Evolutionary conservation across 1,140 invertebrate species (phyloP).

Genomic region (Drosophila oshimai): DNA sequence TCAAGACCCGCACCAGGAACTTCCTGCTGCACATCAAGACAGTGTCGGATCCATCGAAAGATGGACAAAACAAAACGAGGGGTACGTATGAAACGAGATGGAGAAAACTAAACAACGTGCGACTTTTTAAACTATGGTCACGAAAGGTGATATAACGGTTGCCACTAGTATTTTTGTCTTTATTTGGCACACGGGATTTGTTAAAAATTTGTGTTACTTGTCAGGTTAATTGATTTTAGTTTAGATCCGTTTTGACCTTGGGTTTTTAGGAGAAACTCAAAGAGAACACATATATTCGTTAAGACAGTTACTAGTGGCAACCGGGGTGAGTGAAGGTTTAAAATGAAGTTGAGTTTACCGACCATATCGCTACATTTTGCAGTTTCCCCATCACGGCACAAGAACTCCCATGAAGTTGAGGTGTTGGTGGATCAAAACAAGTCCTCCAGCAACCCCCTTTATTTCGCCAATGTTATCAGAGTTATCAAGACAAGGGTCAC

Average conservation of each 20-base stretch:
- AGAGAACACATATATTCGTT: no score
- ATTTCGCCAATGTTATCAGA: neutral
- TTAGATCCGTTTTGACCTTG: no score
- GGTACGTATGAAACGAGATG: conserved; percentile 76
- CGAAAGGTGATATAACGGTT: no score
- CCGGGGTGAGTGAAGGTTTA: neutral
- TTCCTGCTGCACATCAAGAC: conserved; percentile 94
- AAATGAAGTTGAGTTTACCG: neutral
- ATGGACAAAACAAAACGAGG: conserved; percentile 83
- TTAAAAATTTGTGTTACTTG: no score
- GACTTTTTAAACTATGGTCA: neutral
- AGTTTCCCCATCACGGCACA: conserved; percentile 17
- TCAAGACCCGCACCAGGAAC: conserved; percentile 90
- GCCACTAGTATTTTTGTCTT: no score
- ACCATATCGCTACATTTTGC: conserved; percentile 29
- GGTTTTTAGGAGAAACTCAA: no score
- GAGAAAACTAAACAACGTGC: no score
- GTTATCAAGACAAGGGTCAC: conserved; percentile 18
- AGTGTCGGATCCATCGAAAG: conserved; percentile 87
- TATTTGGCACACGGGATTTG: no score
- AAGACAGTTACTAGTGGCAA: neutral
- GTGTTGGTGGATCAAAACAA: conserved; percentile 11
- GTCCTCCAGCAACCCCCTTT: neutral
- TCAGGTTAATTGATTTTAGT: no score
- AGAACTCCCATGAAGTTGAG: conserved; percentile 43